Conservation (phyloP, 2,797 vertebrate species). For the Diceros bicornis region DNA sequence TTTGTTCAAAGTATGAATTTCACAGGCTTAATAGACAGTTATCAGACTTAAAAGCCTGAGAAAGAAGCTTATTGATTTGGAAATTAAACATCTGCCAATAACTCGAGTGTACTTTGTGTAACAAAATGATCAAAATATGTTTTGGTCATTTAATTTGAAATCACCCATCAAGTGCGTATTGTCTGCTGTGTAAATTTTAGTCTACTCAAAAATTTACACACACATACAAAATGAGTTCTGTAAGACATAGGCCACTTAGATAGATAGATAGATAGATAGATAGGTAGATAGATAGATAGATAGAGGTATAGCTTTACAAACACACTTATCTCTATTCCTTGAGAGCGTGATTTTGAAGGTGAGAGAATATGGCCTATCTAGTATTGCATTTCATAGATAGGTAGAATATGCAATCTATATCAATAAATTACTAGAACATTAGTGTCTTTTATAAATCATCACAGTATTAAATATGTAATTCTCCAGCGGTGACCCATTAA, state of each 20-base stretch:
- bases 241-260: neutral
- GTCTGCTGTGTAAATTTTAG: slow-evolving; percentile 52
- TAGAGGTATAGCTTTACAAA: neutral
- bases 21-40: slow-evolving; percentile 42
- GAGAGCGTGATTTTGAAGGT: slow-evolving; percentile 71
- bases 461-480: neutral
- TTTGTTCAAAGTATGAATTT: slow-evolving; percentile 61
- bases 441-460: neutral
- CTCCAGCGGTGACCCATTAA: neutral
- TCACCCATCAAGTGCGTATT: neutral
- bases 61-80: slow-evolving; percentile 72
- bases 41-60: slow-evolving; percentile 64
- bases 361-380: slow-evolving; percentile 25
- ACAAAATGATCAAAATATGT: slow-evolving; percentile 70
- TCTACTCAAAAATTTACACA: slow-evolving; percentile 23
- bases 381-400: slow-evolving; percentile 65
- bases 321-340: neutral
- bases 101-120: slow-evolving; percentile 65
- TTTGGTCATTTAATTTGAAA: slow-evolving; percentile 75
- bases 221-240: neutral
- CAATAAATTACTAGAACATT: neutral
- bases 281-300: neutral
- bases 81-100: slow-evolving; percentile 79
- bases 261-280: neutral
- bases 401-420: slow-evolving; percentile 48